A percentile compares a stretch with the other conserved stretches of the same genome.
phyloP scores from a whole-genome alignment of 1,140 invertebrate genomes.

The Battus philenor region DNA sequence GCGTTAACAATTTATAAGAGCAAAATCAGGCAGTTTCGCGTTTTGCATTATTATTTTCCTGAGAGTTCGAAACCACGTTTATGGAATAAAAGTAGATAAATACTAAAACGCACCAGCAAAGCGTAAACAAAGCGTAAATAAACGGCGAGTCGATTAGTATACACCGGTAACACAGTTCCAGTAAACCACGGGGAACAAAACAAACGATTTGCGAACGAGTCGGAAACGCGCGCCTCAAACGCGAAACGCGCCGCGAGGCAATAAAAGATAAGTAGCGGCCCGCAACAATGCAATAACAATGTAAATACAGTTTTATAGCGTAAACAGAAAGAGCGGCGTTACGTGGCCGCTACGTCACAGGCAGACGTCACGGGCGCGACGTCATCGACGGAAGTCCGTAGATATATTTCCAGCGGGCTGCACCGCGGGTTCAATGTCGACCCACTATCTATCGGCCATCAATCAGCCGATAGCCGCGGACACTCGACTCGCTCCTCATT shows the following conservation, averaged over 20 bases:
- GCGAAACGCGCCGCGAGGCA: constrained; percentile 36
- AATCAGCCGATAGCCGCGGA: constrained; percentile 47
- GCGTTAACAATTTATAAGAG: no score
- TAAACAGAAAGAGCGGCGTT: constrained; percentile 66
- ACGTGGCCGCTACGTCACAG: constrained; percentile 57
- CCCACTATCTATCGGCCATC: constrained; percentile 65
- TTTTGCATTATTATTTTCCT: no score
- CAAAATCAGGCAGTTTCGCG: no score
- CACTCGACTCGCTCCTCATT: constrained; percentile 14
- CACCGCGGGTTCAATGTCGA: constrained; percentile 67
- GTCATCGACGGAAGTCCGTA: constrained; percentile 65
- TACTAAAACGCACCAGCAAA: no score
- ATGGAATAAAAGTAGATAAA: no score
- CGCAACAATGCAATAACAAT: constrained; percentile 57
- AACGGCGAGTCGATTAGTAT: no score
- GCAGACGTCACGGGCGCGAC: constrained; percentile 48
- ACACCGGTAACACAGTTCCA: background rate
- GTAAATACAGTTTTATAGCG: constrained; percentile 69
- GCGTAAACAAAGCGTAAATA: no score
- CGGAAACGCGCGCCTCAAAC: constrained; percentile 16
- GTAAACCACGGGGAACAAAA: constrained; percentile 18
- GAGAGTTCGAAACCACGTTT: no score
- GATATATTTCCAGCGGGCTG: constrained; percentile 55
- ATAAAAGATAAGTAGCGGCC: constrained; percentile 65
- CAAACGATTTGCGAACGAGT: constrained; percentile 14